Evolutionary conservation across 2,888 invertebrate genomes (phyloP), one percentile per base, ranked within the genome.

Genomic region (Keiferia lycopersicella): DNA sequence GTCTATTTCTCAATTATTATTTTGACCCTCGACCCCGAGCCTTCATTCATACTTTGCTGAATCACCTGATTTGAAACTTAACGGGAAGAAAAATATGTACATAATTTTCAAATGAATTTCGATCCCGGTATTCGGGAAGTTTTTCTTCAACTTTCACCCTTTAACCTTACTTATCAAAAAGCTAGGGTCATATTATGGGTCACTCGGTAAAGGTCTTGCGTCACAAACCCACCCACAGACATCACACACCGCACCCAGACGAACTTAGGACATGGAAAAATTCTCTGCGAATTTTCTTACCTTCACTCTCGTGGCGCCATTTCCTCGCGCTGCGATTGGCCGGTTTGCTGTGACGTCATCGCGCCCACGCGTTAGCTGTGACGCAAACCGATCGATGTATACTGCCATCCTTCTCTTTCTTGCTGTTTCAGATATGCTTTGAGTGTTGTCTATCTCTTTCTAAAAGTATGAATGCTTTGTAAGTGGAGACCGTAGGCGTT

Each of bases 361-460:
- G 86, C 92, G 79, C 91, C 90, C 89, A 92, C 90, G 88, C 90
- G 83, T 80, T 65, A 73, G 73, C 73, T 79, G 85, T 91, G 91
- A 92, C 92, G 92, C 91, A 91, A 87, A 82, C 82, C 82, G 83
- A 90, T 91, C 91, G 88, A 91, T 91, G 81, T 62, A 61, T 78
- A 73, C 67, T 67, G 66, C 73, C 65, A 30, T 86, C 86, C 72
- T 79, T 61, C 61, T 86, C 78, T 41, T 68, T 38, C 82, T 48
- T 62, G 14, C 10, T 18, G 7, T 4, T 58, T 26, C 14, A 8
- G 60, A 34, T 67, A 65, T 61, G 22, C 45, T 22, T 66, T 62
- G 30, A 64, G 61, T 62, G 64, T 67, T 45, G 26, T 65, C 68
- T 61, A 38, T 82, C 80, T 75, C 81, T 62, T 65, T 90, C 84